A percentile compares a stretch with the other conserved stretches of the same genome.
Evolutionary conservation across 2,888 invertebrate genomes (phyloP).

Genomic region (Nephrotoma flavescens): DNA sequence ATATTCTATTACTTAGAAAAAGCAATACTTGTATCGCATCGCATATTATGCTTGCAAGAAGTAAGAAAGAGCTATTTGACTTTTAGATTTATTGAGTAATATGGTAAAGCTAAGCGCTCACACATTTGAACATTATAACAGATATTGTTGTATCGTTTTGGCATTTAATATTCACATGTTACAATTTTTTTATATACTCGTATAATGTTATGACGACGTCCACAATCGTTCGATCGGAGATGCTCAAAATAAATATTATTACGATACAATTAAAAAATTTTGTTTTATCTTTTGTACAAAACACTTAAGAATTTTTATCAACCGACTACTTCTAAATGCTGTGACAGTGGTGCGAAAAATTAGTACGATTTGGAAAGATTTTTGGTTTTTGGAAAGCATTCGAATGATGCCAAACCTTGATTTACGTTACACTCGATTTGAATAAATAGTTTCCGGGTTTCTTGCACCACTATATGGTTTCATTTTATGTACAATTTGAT

Average conservation of each 20-base stretch:
- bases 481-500: background rate
- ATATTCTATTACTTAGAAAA: background rate
- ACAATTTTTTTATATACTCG: background rate
- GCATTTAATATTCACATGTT: background rate
- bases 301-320: background rate
- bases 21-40: too few species aligned
- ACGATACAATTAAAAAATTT: background rate
- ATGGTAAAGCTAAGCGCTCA: background rate
- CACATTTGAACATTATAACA: background rate
- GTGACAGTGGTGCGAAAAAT: background rate
- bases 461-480: background rate
- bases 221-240: background rate
- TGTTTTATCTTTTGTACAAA: background rate
- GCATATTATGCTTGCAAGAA: too few species aligned
- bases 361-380: background rate
- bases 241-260: background rate
- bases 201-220: background rate
- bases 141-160: background rate
- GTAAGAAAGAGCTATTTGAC: background rate
- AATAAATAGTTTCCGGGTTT: too few species aligned
- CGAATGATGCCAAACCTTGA: background rate
- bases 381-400: background rate
- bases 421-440: background rate
- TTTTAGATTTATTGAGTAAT: background rate
- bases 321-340: background rate